These are phyloP conservation scores for Electrona antarctica DNA, from an alignment of 2,113 vertebrate genomes.

Conservation along the genomic window DNA sequence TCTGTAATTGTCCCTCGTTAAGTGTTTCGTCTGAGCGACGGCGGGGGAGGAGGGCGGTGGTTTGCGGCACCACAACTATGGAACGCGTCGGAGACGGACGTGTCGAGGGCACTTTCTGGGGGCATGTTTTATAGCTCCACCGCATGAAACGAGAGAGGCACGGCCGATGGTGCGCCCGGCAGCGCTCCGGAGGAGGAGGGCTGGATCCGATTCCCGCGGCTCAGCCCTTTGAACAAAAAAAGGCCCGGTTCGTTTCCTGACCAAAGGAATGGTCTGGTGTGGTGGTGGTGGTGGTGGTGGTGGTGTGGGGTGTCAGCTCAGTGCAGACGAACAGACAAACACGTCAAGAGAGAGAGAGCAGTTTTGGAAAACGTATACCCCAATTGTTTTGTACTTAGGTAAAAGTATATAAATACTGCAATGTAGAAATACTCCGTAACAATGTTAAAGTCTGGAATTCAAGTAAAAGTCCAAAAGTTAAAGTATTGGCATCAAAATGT, in stretches of 20 bases:
- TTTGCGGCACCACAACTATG: constrained; percentile 32
- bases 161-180: constrained; percentile 42
- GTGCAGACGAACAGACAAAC: constrained; percentile 16
- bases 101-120: constrained; percentile 44
- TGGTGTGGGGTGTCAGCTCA: constrained; percentile 46
- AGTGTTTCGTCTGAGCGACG: constrained; percentile 31
- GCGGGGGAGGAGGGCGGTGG: constrained; percentile 16
- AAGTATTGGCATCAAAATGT: too few species aligned
- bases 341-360: too few species aligned
- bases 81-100: constrained; percentile 27
- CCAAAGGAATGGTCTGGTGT: constrained; percentile 59
- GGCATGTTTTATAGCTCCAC: constrained; percentile 67
- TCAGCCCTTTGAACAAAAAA: constrained; percentile 41
- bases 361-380: too few species aligned
- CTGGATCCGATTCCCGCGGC: constrained; percentile 55
- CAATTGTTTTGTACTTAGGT: too few species aligned
- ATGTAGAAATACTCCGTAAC: too few species aligned
- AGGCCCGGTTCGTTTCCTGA: constrained; percentile 21
- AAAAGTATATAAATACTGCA: too few species aligned
- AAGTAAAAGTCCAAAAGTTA: too few species aligned
- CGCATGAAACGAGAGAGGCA: constrained; percentile 67
- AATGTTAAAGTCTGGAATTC: too few species aligned
- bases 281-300: constrained; percentile 9
- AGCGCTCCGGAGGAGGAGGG: constrained; percentile 17
- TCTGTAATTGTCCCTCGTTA: constrained; percentile 69